These are phyloP conservation scores for Cantharis nigra DNA, from an alignment of 2,888 invertebrate genomes.

Conservation along the genomic window DNA sequence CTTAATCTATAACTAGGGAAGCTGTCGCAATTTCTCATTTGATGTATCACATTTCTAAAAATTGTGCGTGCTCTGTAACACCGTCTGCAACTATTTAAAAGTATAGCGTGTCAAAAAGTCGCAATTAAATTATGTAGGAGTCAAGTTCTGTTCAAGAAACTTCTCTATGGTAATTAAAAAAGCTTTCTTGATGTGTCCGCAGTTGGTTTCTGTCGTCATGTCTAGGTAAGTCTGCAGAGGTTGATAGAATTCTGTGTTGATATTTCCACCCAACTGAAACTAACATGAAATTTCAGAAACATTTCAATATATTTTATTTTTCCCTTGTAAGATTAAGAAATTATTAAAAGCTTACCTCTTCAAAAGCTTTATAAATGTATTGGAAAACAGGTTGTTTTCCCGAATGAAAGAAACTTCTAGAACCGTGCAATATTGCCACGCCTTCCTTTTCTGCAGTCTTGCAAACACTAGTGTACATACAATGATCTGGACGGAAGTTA, in stretches of 20 bases:
- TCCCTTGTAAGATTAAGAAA: not conserved
- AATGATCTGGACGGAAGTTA: slow-evolving; percentile 94
- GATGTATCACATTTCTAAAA: not conserved
- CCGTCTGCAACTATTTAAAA: not conserved
- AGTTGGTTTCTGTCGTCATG: slow-evolving; percentile 62
- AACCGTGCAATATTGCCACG: slow-evolving; percentile 86
- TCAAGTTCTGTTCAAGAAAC: slow-evolving; percentile 44
- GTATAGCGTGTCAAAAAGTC: not conserved
- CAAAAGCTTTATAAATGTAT: slow-evolving; percentile 68
- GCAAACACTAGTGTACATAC: slow-evolving; percentile 93
- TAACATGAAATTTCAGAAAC: slow-evolving; percentile 44
- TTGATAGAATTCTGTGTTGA: slow-evolving; percentile 64
- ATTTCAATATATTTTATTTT: not conserved
- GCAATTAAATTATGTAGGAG: not conserved
- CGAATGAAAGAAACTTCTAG: slow-evolving; percentile 82
- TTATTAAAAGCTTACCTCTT: slow-evolving; percentile 55
- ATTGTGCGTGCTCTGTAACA: not conserved
- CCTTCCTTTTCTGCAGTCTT: slow-evolving; percentile 72
- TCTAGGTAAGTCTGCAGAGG: slow-evolving; percentile 63
- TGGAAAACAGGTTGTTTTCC: slow-evolving; percentile 86
- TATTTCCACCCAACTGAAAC: slow-evolving; percentile 71
- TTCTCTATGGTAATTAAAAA: slow-evolving; percentile 57
- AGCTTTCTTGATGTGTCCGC: slow-evolving; percentile 65
- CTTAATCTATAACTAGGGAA: not conserved
- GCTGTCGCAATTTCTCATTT: not conserved